Evolutionary conservation across 2,113 vertebrate genomes (phyloP).

Genomic region (Pogonocichla stellata): DNA sequence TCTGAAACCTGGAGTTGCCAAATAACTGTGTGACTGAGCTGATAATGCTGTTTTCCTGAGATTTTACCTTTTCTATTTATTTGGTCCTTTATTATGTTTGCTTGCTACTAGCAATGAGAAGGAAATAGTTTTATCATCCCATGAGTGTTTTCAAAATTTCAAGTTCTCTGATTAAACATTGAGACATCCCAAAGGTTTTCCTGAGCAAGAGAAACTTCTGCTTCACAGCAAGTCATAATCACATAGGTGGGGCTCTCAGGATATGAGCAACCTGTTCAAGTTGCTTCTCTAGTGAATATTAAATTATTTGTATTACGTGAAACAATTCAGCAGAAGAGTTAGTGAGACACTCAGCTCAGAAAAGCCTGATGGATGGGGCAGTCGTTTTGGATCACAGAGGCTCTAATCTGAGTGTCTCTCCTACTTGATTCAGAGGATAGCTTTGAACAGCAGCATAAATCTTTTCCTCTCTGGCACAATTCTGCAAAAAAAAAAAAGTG

Average conservation of each 20-base stretch:
- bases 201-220: not conserved
- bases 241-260: not conserved
- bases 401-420: not conserved
- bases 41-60: not conserved
- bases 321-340: not conserved
- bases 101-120: not conserved
- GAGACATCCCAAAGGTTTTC: not conserved
- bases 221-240: not conserved
- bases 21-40: not conserved
- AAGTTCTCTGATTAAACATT: not conserved
- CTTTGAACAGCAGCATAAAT: not conserved
- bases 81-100: not conserved
- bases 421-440: not conserved
- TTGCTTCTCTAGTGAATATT: not conserved
- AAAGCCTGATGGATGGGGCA: not conserved
- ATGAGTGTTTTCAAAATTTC: not conserved
- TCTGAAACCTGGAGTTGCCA: not conserved
- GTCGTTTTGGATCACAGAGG: not conserved
- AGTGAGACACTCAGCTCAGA: not conserved
- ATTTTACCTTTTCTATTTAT: not conserved
- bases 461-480: not conserved
- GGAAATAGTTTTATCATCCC: not conserved
- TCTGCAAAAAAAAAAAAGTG: not conserved
- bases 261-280: not conserved
- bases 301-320: not conserved